Base-by-base conservation (phyloP, 2,888 invertebrate genomes). In the Hymenopus coronatus region DNA sequence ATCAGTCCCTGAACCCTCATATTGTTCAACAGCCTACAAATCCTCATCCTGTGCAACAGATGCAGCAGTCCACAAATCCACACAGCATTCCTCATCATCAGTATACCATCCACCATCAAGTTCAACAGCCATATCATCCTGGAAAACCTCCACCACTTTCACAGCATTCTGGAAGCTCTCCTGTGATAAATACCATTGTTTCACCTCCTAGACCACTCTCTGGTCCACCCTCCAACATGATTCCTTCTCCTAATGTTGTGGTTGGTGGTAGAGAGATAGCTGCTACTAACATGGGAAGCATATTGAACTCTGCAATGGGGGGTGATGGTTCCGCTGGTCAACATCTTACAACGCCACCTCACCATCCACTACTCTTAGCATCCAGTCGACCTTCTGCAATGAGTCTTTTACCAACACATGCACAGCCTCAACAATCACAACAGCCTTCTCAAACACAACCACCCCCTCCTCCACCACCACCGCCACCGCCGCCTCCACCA, bases 31-130 rank as follows among this genome's bases (percentile, higher is more conserved):
- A 87, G 87, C 27, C 30, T 27, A 2, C 88, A 82, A 88, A 82
- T 28, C 46, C 86, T 14, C 46, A 70, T 54, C 46, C 86, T 20
- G 70, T 86, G n/a, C 88, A 88, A 30, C 88, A 88, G 28, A 81
- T 83, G 30, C 88, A 88, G 14, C 46, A 70, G 20, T 70, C 83
- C 88, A 82, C 88, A 30, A 30, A 28, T 83, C 82, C 88, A 12
- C 88, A 88, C 7, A 20, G 15, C 81, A 82, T 88, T 25, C 40
- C 40, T 20, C 89, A 89, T 83, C 92, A 91, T 92, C 91, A 92
- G 91, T 92, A 92, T 91, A 92, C 93, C 91, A 92, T 92, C 91
- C 92, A 90, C 46, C 90, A 90, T 46, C 87, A 85, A 46, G 84
- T 88, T 12, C 88, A 88, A 27, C 82, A 82, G 30, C 85, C 84